Percentiles rank a stretch among this genome's conserved stretches.
These are phyloP conservation scores for Sussaba pulchella DNA, from an alignment of 2,888 invertebrate genomes.

Conservation along the genomic window DNA sequence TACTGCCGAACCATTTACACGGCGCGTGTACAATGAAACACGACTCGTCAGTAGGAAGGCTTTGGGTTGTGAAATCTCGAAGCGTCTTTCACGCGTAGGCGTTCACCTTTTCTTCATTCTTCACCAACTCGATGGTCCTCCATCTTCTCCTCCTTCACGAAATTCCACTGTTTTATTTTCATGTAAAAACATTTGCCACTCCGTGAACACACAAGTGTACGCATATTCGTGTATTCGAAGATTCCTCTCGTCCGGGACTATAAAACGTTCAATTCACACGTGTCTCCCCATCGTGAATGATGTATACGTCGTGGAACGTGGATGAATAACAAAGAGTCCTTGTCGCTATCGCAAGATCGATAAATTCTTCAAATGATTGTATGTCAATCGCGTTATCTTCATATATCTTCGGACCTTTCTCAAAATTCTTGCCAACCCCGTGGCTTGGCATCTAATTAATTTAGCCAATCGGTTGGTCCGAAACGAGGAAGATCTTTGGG, in stretches of 20 bases:
- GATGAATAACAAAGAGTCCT: constrained; percentile 12
- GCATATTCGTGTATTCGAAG: constrained; percentile 42
- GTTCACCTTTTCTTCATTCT: constrained; percentile 46
- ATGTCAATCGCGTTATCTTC: constrained; percentile 27
- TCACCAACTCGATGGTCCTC: constrained; percentile 13
- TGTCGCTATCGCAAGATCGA: too few species aligned
- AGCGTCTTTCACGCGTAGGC: constrained; percentile 61
- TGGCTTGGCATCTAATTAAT: not conserved
- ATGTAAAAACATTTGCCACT: constrained; percentile 32
- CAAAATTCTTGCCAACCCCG: not conserved
- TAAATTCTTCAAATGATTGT: constrained; percentile 21
- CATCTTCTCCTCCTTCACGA: constrained; percentile 50
- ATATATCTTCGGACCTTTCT: not conserved
- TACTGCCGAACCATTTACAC: constrained; percentile 59
- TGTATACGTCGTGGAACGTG: not conserved
- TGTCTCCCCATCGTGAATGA: constrained; percentile 34
- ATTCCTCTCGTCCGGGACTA: constrained; percentile 11
- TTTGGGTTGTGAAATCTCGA: constrained; percentile 23
- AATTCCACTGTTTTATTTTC: constrained; percentile 58
- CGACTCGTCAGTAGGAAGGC: constrained; percentile 40
- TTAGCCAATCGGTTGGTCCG: not conserved
- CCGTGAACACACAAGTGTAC: constrained; percentile 8
- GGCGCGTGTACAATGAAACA: constrained; percentile 33
- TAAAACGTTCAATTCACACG: constrained; percentile 51
- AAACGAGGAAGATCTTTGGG: not conserved